phyloP scores from a whole-genome alignment of 2,888 invertebrate genomes.

The Cephus runcator region DNA sequence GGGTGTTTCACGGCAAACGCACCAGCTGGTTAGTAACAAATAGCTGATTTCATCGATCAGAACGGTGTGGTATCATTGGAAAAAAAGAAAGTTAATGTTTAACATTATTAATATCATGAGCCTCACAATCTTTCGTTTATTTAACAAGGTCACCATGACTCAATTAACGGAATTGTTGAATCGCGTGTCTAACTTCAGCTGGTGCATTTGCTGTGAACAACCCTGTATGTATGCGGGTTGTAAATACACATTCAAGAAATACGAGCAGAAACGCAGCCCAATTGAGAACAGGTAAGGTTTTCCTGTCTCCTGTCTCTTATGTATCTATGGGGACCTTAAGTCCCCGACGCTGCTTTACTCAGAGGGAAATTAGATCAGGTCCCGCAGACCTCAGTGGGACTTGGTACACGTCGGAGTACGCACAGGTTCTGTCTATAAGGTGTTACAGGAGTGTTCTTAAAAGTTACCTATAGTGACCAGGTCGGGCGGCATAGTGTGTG shows the following conservation, averaged over 20 bases:
- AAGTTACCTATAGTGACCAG: neutral
- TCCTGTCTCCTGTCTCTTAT: neutral
- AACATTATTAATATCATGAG: too few relatives aligned
- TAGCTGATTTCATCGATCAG: too few relatives aligned
- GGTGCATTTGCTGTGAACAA: too few relatives aligned
- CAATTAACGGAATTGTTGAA: too few relatives aligned
- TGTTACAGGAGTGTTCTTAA: neutral
- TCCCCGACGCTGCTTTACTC: neutral
- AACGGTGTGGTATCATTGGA: too few relatives aligned
- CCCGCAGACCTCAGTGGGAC: constrained; percentile 20
- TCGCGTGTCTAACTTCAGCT: too few relatives aligned
- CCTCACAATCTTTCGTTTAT: too few relatives aligned
- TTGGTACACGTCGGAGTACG: constrained; percentile 25
- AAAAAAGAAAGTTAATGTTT: too few relatives aligned
- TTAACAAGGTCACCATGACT: too few relatives aligned
- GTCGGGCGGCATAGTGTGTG: neutral
- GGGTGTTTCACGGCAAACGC: too few relatives aligned
- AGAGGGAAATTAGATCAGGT: constrained; percentile 24
- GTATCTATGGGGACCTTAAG: neutral
- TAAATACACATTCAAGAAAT: neutral
- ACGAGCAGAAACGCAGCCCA: neutral
- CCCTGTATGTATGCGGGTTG: neutral
- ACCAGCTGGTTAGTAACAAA: too few relatives aligned
- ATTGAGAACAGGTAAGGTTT: neutral
- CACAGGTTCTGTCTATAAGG: neutral